These are phyloP conservation scores for Albula goreensis DNA, from an alignment of 2,113 vertebrate species.

Conservation along the genomic window DNA sequence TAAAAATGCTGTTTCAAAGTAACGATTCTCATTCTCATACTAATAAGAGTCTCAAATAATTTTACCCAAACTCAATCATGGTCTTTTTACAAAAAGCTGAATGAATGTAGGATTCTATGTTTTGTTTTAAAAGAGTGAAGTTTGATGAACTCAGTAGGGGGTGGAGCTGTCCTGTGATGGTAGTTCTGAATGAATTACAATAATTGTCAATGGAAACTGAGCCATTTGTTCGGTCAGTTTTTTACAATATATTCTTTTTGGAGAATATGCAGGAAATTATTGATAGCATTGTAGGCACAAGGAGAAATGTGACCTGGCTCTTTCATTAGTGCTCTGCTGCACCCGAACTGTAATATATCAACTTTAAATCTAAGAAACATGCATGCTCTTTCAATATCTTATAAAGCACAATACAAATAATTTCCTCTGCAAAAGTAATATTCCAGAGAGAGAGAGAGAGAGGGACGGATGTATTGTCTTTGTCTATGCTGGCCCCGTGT, in stretches of 20 bases:
- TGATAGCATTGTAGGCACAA: not conserved
- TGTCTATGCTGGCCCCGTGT: not conserved
- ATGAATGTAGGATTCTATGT: not conserved
- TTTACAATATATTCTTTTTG: not conserved
- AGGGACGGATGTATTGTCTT: not conserved
- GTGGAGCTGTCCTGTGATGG: not conserved
- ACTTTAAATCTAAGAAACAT: not conserved
- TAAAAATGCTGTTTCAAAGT: not conserved
- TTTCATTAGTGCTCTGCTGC: not conserved
- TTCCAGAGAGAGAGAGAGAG: not conserved
- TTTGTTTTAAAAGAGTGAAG: not conserved
- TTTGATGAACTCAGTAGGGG: not conserved
- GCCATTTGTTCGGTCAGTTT: not conserved
- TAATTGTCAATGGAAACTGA: not conserved
- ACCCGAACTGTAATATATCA: not conserved
- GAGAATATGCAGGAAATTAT: not conserved
- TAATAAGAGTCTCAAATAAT: not conserved
- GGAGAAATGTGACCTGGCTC: not conserved
- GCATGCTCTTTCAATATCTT: not conserved
- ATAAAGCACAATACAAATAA: not conserved
- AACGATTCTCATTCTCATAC: not conserved
- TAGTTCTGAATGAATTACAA: not conserved
- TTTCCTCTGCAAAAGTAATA: not conserved
- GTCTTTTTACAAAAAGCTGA: not conserved
- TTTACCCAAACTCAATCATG: not conserved